Evolutionary conservation across 2,797 vertebrate genomes (phyloP).

Genomic region (Anas bahamensis): DNA sequence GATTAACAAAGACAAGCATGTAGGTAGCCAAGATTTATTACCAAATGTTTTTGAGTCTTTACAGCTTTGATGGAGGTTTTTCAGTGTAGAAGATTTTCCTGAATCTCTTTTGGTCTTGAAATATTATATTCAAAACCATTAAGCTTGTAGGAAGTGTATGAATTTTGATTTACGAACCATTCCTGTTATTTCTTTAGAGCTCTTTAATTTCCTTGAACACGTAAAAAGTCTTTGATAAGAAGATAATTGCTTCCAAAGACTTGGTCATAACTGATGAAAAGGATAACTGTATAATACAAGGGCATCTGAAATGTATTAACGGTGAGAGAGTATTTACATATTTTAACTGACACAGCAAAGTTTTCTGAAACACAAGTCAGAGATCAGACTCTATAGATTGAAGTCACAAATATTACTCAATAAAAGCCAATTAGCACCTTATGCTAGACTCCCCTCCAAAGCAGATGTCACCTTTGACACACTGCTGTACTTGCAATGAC

Average conservation of each 20-base stretch:
- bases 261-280: slow-evolving; percentile 32
- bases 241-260: slow-evolving; percentile 21
- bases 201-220: background rate
- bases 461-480: slow-evolving; percentile 41
- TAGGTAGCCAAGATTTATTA: slow-evolving; percentile 64
- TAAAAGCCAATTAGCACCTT: slow-evolving; percentile 50
- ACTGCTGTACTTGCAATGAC: background rate
- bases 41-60: slow-evolving; percentile 12
- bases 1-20: slow-evolving; percentile 8
- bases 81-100: background rate
- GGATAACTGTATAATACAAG: slow-evolving; percentile 1
- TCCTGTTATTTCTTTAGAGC: background rate
- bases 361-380: background rate
- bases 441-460: background rate
- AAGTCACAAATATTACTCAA: slow-evolving; percentile 49
- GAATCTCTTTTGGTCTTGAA: background rate
- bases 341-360: slow-evolving; percentile 3
- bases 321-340: slow-evolving; percentile 43
- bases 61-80: background rate
- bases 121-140: background rate
- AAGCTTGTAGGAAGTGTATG: background rate
- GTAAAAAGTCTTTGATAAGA: slow-evolving; percentile 15
- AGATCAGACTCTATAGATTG: slow-evolving; percentile 35
- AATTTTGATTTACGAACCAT: background rate
- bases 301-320: slow-evolving; percentile 26